Base-by-base conservation (phyloP, 2,888 invertebrate genomes). In the Leptothorax acervorum region DNA sequence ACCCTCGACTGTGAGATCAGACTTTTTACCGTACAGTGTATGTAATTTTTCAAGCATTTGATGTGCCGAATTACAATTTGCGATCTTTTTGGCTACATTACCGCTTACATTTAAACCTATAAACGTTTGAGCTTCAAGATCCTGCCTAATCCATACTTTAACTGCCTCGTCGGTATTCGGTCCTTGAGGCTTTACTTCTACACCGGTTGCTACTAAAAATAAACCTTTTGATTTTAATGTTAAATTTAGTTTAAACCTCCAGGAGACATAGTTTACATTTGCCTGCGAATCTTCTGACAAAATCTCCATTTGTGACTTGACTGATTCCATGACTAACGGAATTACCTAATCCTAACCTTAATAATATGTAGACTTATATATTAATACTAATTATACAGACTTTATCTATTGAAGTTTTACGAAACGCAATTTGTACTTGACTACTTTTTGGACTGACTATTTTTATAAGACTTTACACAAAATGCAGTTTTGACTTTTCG, bases 181-280 rank as follows among this genome's bases (percentile, higher is more conserved):
- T 79, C 90, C 89, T 35, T 62, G 63, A 0, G 86, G 87, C 31
- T 53, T 87, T 12, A 23, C 35, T 57, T 31, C 57, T 18, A 76
- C 57, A 9, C 89, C 90, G 0, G n/a, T 63, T n/a, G 63, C 63
- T 9, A 63, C n/a, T 28, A 85, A 87, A 73, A 85, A 89, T 18
- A 90, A 15, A 18, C 83, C 86, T 71, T 90, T 91, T 9, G 84
- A 81, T 85, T 91, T 91, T 62, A 90, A 79, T 45, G 87, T 85
- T 88, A 90, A 63, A 83, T 91, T 86, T 42, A 91, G 76, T 66
- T 92, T 91, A 66, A 91, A 91, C 35, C 82, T 88, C 90, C 89
- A 91, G 48, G 91, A 87, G 23, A 76, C 84, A 75, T 90, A 91
- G 53, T 92, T 92, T 15, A 87, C 82, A 51, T 81, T 57, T n/a